Evolutionary conservation across 37 sponge, comb jelly and placozoan species (phyloP).

Genomic region (Spongilla lacustris): DNA sequence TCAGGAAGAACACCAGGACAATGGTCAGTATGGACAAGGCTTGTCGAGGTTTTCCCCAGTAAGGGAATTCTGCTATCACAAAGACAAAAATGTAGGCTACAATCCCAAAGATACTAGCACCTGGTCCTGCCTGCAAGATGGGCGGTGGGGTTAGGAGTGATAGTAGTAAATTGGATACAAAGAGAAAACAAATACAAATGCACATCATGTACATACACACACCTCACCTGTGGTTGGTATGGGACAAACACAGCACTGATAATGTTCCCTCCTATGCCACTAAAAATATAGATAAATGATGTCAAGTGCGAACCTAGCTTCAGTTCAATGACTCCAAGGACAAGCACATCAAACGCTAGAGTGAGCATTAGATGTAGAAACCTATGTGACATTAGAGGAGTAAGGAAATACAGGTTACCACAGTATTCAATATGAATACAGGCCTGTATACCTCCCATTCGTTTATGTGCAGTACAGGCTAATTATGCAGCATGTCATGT

Average conservation of each 20-base stretch:
- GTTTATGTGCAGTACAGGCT: too few species aligned
- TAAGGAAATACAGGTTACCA: background rate
- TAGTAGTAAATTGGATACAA: too few species aligned
- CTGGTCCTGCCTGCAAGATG: conserved; percentile 88
- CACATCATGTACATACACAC: background rate
- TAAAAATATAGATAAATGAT: conserved; percentile 76
- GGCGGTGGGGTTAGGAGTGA: too few species aligned
- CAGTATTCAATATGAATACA: too few species aligned
- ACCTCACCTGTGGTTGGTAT: conserved; percentile 83
- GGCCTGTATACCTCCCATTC: too few species aligned
- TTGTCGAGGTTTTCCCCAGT: conserved; percentile 54
- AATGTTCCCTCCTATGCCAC: conserved; percentile 94
- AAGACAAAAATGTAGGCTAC: conserved; percentile 88
- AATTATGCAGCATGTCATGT: too few species aligned
- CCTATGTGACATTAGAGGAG: conserved; percentile 42
- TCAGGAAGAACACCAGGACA: conserved; percentile 40
- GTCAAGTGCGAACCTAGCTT: conserved; percentile 88
- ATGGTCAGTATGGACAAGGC: conserved; percentile 40
- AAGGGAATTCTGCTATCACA: conserved; percentile 68
- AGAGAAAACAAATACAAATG: background rate
- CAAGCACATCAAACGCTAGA: conserved; percentile 58
- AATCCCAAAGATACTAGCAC: conserved; percentile 79
- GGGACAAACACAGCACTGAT: conserved; percentile 87
- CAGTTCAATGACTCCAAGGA: conserved; percentile 86
- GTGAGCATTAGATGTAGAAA: conserved; percentile 75